A percentile compares a stretch with the other conserved stretches of the same genome.
Conservation (phyloP, 2,888 invertebrate species). For the Amblyjoppa proteus region DNA sequence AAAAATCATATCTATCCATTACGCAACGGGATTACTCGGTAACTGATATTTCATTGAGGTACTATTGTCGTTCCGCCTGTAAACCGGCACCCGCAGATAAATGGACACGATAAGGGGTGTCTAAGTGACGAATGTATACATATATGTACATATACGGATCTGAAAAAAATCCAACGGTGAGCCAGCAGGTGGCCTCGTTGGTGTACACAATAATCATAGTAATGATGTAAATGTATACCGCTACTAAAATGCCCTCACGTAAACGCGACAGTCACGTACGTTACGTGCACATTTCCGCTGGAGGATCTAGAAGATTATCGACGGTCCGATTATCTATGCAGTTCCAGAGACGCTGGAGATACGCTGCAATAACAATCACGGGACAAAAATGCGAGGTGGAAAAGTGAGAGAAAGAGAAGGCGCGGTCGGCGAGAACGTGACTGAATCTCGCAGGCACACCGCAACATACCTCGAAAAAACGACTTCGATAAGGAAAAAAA, state of each 20-base stretch:
- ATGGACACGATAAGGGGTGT: neutral
- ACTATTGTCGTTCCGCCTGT: slow-evolving; percentile 1
- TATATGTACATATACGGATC: slow-evolving; percentile 1
- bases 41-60: slow-evolving; percentile 20
- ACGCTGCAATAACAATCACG: neutral
- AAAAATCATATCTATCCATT: neutral
- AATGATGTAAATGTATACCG: slow-evolving; percentile 23
- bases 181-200: slow-evolving; percentile 38
- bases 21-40: neutral
- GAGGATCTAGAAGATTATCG: slow-evolving; percentile 27
- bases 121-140: slow-evolving; percentile 26
- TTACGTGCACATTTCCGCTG: slow-evolving; percentile 13
- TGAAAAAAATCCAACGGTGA: slow-evolving; percentile 6
- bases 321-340: neutral
- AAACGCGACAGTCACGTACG: neutral
- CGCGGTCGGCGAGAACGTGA: neutral
- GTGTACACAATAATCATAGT: slow-evolving; percentile 14
- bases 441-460: neutral
- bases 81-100: slow-evolving; percentile 14
- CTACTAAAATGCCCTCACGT: slow-evolving; percentile 9
- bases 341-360: neutral
- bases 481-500: neutral
- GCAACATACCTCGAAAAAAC: neutral
- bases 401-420: neutral
- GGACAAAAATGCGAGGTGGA: neutral